phyloP scores from a whole-genome alignment of 1,140 invertebrate genomes.

The Cephus cinctus region DNA sequence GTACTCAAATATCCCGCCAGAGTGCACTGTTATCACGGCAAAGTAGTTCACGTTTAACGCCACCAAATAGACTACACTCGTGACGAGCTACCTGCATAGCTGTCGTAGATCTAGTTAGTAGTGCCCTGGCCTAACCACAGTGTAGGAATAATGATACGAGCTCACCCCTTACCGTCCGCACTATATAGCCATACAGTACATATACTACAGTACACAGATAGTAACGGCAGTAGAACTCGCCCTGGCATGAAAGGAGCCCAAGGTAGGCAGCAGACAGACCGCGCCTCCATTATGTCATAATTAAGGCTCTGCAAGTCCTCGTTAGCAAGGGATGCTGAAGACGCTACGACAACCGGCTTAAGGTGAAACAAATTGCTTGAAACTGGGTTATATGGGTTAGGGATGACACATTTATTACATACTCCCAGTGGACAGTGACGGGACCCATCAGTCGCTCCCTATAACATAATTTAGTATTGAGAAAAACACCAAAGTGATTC shows the following conservation, averaged over 20 bases:
- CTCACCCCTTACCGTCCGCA: not conserved
- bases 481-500: too few relatives aligned
- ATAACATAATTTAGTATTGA: too few relatives aligned
- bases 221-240: not conserved
- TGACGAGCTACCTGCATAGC: not conserved
- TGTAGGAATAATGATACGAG: slow-evolving; percentile 3
- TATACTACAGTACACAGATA: not conserved
- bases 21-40: too few relatives aligned
- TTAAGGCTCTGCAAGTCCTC: slow-evolving; percentile 3
- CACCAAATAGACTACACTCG: not conserved
- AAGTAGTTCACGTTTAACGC: too few relatives aligned
- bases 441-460: too few relatives aligned
- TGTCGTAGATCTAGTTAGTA: not conserved
- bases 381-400: too few relatives aligned
- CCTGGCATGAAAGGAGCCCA: not conserved
- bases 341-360: not conserved
- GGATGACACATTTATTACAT: too few relatives aligned
- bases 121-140: slow-evolving; percentile 4
- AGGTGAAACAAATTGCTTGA: too few relatives aligned
- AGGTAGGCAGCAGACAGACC: not conserved
- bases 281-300: slow-evolving; percentile 6
- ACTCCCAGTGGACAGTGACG: too few relatives aligned
- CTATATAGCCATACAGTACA: not conserved
- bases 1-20: too few relatives aligned
- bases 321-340: slow-evolving; percentile 6